A percentile compares a stretch with the other conserved stretches of the same genome.
phyloP scores from a whole-genome alignment of 2,113 vertebrate species.

The Mus musculus region GRCm39 chr2:137375001-137375500 shows the following conservation, averaged over 20 bases:
- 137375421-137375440: background rate
- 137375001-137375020: background rate
- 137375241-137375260: background rate
- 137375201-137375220: background rate
- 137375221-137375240: constrained; percentile 54
- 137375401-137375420: background rate
- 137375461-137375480: background rate
- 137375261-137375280: background rate
- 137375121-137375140: background rate
- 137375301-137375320: background rate
- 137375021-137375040: background rate
- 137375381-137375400: background rate
- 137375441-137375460: background rate
- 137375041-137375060: background rate
- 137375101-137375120: background rate
- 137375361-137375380: background rate
- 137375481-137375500: background rate
- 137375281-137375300: background rate
- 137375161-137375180: background rate
- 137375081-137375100: too few species aligned
- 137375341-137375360: constrained; percentile 34
- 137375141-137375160: background rate
- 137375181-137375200: background rate
- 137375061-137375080: background rate
- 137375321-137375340: background rate